Percentiles rank a stretch among this genome's conserved stretches.
Conservation (phyloP, 2,797 vertebrate species). For the Urocyon cinereoargenteus region DNA sequence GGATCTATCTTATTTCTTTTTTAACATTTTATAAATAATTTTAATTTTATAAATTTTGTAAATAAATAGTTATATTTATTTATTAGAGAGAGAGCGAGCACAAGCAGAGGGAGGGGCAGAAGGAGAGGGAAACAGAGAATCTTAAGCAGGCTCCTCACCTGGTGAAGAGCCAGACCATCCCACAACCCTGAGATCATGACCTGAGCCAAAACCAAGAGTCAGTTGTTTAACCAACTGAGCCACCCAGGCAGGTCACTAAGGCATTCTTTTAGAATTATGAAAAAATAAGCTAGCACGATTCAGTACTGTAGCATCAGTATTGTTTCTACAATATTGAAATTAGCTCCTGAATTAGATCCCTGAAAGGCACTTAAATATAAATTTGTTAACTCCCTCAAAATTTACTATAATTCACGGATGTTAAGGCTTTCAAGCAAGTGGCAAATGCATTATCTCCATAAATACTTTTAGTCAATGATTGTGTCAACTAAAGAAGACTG, state of each 20-base stretch:
- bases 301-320: background rate
- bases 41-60: background rate
- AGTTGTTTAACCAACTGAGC: background rate
- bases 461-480: constrained; percentile 75
- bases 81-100: background rate
- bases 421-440: constrained; percentile 78
- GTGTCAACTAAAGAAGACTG: constrained; percentile 72
- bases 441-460: constrained; percentile 82
- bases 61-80: background rate
- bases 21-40: no score
- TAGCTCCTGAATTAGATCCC: constrained; percentile 5
- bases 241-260: background rate
- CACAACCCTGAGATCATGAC: background rate
- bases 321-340: constrained; percentile 50
- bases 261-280: background rate
- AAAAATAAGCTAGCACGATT: constrained; percentile 7
- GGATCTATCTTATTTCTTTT: background rate
- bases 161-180: background rate
- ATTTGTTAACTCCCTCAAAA: constrained; percentile 72
- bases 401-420: constrained; percentile 74
- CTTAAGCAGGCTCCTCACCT: background rate
- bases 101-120: background rate
- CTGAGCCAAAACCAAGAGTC: background rate
- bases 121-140: background rate
- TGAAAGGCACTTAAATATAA: constrained; percentile 57